Base-by-base conservation (phyloP, 2,797 vertebrate genomes). In the Ctenochaetus hawaiiensis region DNA sequence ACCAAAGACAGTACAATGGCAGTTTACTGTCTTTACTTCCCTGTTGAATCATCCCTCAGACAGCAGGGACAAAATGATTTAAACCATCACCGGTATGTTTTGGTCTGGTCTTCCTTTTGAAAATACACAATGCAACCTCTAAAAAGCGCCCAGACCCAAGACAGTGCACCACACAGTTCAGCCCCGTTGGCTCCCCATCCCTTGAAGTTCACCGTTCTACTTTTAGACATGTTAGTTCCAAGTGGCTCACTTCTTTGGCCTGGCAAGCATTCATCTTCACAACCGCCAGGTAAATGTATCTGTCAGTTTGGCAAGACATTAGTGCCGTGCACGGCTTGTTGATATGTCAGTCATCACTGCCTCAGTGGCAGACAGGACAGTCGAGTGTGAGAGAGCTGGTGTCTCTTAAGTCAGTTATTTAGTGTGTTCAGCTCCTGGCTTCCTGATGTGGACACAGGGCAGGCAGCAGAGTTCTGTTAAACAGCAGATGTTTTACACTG, bases 401-500 rank as follows among this genome's bases (percentile, higher is more conserved):
- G 59, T 30, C 52, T 78, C 60, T 82, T 70, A 81, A 78, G 77
- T 68, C 77, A 68, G 64, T 75, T 67, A 68, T 75, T 90, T 67
- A 87, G 66, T 9, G 0, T 68, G 69, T 72, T 82, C 53, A 77
- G 72, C 71, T 73, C 13, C 51, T 80, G 82, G 82, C 84, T 91
- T 91, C 85, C 80, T 89, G 77, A 80, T 87, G 84, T 77, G 85
- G 83, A 85, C 86, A 80, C 73, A 79, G 85, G 76, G 68, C 89
- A 92, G 81, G 80, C 84, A 82, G 66, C 78, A 85, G 73, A 85
- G 74, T 83, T 87, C 72, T 85, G 83, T 86, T 83, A 34, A 90
- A 75, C 83, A 89, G 89, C 93, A 95, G 92, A 95, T 95, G 94
- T 94, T 94, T 91, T 86, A 93, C 91, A 89, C 93, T 79, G 87